A percentile compares a stretch with the other conserved stretches of the same genome.
Conservation (phyloP, 1,140 invertebrate species). For the Parapsyche elsis region DNA sequence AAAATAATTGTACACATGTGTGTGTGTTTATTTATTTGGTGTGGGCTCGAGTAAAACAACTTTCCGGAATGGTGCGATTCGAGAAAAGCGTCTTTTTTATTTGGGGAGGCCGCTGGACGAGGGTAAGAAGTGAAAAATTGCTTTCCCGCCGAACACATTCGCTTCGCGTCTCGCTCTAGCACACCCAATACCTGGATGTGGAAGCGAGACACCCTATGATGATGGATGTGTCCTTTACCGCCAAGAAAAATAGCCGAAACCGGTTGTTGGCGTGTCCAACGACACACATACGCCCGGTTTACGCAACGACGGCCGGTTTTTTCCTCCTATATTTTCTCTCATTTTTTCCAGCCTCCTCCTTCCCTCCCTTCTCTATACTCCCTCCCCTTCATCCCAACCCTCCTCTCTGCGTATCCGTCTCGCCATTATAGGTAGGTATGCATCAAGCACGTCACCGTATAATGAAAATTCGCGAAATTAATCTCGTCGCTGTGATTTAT, state of each 20-base stretch:
- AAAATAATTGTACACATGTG: not conserved
- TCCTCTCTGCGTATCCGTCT: not conserved
- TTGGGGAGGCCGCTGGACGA: slow-evolving; percentile 33
- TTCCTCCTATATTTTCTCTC: not conserved
- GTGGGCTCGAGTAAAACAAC: not conserved
- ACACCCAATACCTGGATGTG: not conserved
- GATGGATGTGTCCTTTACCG: slow-evolving; percentile 44
- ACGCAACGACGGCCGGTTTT: not conserved
- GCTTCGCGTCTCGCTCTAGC: slow-evolving; percentile 28
- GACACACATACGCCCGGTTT: slow-evolving; percentile 35
- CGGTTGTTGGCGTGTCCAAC: slow-evolving; percentile 41
- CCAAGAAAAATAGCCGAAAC: slow-evolving; percentile 45
- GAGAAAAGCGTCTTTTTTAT: slow-evolving; percentile 23
- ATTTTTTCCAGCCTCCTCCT: not conserved
- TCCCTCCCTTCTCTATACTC: not conserved
- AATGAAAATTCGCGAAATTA: slow-evolving; percentile 30
- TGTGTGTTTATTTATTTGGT: not conserved
- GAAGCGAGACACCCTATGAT: slow-evolving; percentile 23
- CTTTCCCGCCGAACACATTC: slow-evolving; percentile 52
- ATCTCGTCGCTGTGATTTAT: slow-evolving; percentile 17
- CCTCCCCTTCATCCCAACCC: not conserved
- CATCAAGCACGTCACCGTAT: not conserved
- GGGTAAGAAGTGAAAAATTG: slow-evolving; percentile 51
- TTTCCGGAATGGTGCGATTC: slow-evolving; percentile 12
- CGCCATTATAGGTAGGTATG: not conserved